Base-by-base conservation (phyloP, 2,113 vertebrate genomes). In the Limnothrissa miodon region DNA sequence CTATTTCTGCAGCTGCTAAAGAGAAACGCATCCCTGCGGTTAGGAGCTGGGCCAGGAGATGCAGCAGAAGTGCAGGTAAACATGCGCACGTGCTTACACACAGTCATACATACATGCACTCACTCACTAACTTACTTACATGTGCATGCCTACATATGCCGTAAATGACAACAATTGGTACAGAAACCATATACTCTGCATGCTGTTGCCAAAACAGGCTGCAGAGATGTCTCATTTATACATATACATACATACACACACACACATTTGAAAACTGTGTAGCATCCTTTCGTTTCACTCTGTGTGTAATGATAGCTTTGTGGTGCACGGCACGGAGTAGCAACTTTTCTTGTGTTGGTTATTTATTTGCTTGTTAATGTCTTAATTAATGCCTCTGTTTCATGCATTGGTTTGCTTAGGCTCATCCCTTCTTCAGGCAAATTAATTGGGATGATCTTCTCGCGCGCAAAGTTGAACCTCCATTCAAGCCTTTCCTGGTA, bases 371-470 rank as follows among this genome's bases (percentile, higher is more conserved):
- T 23, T 56, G 19, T 83, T 39, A 29, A 21, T 44, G n/a, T 80
- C 80, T 51, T 17, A 7, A 83, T 13, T 36, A 2, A 39, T 19
- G 70, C 39, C 83, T 8, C 51, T 82, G 78, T 39, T 78, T 84
- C 5, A 62, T 45, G 39, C 29, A 39, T 83, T 4, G 2, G 6
- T 42, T 2, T 42, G 81, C 85, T 19, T 88, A 99, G 98, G 94
- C 95, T 88, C 97, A 99, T 87, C 93, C 95, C 0, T 99, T 99
- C 93, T 99, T 99, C 94, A 95, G 97, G 90, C 96, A 97, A 82
- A 97, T 97, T 92, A 98, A 97, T 90, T 99, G 98, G 98, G 97
- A 99, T 48, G 97, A 99, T 89, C 96, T 99, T 85, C 93, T 99
- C n/a, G 97, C 96, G 79, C 96, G 97, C 85, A 98, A 97, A 93